phyloP scores from a whole-genome alignment of 2,888 invertebrate species.

The Rotaria sp. region DNA sequence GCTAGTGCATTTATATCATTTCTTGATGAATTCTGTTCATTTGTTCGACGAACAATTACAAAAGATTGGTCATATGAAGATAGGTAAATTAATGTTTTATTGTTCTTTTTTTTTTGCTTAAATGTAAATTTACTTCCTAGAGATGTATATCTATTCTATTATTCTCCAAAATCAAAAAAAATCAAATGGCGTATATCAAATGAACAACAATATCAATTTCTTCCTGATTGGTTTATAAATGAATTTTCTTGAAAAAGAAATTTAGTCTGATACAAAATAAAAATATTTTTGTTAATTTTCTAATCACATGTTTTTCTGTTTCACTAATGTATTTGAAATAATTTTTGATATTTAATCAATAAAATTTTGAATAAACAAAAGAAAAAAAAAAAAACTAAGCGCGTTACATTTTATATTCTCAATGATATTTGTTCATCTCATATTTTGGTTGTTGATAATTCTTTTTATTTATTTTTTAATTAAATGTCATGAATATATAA shows the following conservation, averaged over 20 bases:
- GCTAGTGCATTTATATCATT: conserved; percentile 20
- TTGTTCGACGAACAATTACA: conserved; percentile 26
- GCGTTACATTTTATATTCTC: not conserved
- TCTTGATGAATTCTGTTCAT: conserved; percentile 22
- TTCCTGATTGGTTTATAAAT: not conserved
- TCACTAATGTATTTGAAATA: not conserved
- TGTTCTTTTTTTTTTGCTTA: not conserved
- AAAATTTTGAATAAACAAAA: not conserved
- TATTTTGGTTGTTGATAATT: not conserved
- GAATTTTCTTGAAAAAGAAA: not conserved
- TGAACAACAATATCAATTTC: conserved; percentile 15
- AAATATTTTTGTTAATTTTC: not conserved
- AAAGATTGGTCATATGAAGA: not conserved
- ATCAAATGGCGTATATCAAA: conserved; percentile 9
- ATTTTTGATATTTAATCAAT: not conserved
- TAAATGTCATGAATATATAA: conserved; percentile 14
- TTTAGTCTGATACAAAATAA: not conserved
- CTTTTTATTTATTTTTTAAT: not conserved
- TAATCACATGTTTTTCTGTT: not conserved
- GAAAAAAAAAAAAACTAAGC: not conserved
- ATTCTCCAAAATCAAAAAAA: conserved; percentile 5
- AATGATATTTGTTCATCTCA: not conserved
- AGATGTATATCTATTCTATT: conserved; percentile 2
- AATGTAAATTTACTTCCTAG: not conserved
- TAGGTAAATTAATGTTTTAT: not conserved